These are phyloP conservation scores for Steinernema hermaphroditum DNA, from an alignment of 2,888 invertebrate genomes.

Conservation along the genomic window DNA sequence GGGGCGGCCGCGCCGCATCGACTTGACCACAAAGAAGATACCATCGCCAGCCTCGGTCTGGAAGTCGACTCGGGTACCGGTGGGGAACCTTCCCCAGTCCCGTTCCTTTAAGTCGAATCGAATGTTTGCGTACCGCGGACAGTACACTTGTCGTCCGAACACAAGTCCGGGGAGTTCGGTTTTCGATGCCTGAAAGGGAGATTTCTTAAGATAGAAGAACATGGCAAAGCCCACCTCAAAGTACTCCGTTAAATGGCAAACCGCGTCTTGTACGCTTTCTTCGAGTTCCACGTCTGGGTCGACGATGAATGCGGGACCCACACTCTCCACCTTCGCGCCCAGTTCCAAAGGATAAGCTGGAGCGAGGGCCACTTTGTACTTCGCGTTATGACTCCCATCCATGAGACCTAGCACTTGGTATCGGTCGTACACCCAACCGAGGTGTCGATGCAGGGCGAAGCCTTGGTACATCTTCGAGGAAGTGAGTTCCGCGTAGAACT, in stretches of 20 bases:
- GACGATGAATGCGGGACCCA: constrained; percentile 1
- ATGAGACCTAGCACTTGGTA: background rate
- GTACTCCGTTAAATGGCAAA: background rate
- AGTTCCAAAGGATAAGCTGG: background rate
- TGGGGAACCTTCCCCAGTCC: background rate
- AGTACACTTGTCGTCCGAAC: constrained; percentile 10
- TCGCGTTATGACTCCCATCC: background rate
- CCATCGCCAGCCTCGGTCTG: background rate
- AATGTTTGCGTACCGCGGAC: background rate
- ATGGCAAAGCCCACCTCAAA: background rate
- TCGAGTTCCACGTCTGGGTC: background rate
- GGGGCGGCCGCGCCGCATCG: background rate
- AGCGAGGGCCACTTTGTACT: background rate
- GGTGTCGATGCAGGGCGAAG: background rate
- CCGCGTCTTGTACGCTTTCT: background rate
- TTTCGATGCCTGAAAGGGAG: background rate
- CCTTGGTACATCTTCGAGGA: background rate
- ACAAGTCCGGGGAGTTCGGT: background rate
- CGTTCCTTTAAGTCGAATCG: background rate
- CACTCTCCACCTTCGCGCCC: background rate
- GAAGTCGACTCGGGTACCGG: background rate
- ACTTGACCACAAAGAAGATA: background rate
- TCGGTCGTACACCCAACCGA: constrained; percentile 2
- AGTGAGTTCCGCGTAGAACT: background rate
- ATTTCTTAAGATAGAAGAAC: background rate